These are phyloP conservation scores for Poicephalus meyeri DNA, from an alignment of 2,113 vertebrate species.

Conservation along the genomic window DNA sequence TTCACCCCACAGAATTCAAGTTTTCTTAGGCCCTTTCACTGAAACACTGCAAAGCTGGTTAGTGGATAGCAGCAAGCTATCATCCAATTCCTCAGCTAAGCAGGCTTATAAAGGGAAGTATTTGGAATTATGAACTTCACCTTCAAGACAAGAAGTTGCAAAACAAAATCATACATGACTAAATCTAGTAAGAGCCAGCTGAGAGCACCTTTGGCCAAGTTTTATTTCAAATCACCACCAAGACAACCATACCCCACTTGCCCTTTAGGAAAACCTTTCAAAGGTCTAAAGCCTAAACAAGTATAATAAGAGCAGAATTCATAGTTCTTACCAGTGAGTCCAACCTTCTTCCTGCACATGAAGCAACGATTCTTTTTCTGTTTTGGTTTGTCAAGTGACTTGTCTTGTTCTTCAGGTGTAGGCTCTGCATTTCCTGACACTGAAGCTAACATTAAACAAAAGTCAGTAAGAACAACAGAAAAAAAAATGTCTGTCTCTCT, in stretches of 20 bases:
- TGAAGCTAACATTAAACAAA: slow-evolving; percentile 66
- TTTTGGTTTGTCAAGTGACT: slow-evolving; percentile 83
- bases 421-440: slow-evolving; percentile 76
- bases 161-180: neutral
- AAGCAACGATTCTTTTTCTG: slow-evolving; percentile 90
- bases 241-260: neutral
- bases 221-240: neutral
- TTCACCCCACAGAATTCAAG: neutral
- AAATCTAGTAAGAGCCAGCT: neutral
- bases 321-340: slow-evolving; percentile 83
- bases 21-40: neutral
- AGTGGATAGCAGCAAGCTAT: neutral
- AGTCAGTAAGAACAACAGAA: neutral
- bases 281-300: neutral
- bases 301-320: neutral
- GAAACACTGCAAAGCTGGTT: neutral
- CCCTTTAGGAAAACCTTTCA: neutral
- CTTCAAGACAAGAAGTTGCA: neutral
- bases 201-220: neutral
- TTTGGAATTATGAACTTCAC: neutral
- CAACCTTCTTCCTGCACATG: slow-evolving; percentile 90
- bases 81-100: neutral
- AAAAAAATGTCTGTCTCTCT: neutral
- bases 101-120: neutral
- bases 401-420: slow-evolving; percentile 77